Base-by-base conservation (phyloP, 2,888 invertebrate species). In the Pyrocoelia pectoralis region DNA sequence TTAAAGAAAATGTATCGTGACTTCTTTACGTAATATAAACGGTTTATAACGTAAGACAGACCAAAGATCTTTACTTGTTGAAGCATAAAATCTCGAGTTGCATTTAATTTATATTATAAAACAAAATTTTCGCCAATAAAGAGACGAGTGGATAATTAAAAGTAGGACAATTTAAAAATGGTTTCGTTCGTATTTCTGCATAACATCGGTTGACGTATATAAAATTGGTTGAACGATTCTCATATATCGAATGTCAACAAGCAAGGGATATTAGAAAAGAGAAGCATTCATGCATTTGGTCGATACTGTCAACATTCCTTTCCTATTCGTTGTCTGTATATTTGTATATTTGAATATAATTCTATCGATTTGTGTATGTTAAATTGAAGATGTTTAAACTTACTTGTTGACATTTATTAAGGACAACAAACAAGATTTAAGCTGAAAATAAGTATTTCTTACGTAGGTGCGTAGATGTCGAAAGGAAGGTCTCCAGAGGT, bases 141-240 rank as follows among this genome's bases (percentile, higher is more conserved):
- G 18, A 41, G 12, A 18, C 24, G n/a, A n/a, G n/a, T 50, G 24
- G 24, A 24, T 24, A 24, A 24, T 24, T 24, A 24, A 24, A 24
- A 24, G 3, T 5, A 5, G 24, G 4, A 24, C 24, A 24, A 24
- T 3, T 24, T 24, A 8, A n/a, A 33, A 6, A n/a, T 4, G 8
- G 33, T n/a, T 33, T n/a, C 33, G 8, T 33, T 33, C 18, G 10
- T 10, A 17, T 17, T 46, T 46, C 17, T 9, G 18, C 17, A 46
- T 10, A 46, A 17, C 17, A 46, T 46, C 17, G 46, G 9, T 46
- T 46, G 46, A 46, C 46, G 18, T 46, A 17, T 10, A 46, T 9
- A 8, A 46, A 46, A 46, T 17, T 15, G 46, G 46, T 46, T 46
- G 46, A 46, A 46, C 46, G 46, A 17, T 46, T 17, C 17, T 46